Evolutionary conservation across 2,113 vertebrate species (phyloP).

Genomic region (Bucco capensis): DNA sequence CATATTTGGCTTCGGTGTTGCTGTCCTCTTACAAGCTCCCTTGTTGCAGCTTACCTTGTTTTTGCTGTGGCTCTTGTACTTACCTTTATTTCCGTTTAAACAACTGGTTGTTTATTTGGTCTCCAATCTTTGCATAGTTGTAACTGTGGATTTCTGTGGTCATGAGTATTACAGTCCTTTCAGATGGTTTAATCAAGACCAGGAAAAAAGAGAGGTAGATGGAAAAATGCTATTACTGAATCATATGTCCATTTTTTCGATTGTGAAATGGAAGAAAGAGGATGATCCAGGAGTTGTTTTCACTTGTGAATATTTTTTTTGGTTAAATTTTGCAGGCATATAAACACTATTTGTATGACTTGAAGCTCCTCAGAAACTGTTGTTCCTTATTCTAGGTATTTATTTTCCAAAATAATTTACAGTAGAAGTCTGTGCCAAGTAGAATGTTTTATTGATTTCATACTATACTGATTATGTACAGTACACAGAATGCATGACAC

Average conservation of each 20-base stretch:
- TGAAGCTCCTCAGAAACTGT: background rate
- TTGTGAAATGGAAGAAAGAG: background rate
- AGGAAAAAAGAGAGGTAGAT: background rate
- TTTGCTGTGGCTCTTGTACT: background rate
- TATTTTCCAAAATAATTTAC: slow-evolving; percentile 4
- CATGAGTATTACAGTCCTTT: background rate
- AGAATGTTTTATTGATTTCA: slow-evolving; percentile 15
- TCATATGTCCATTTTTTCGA: background rate
- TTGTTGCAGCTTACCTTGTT: background rate
- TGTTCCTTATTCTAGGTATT: background rate
- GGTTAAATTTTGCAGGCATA: background rate
- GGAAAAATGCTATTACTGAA: background rate
- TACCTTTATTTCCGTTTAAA: background rate
- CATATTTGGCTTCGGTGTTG: background rate
- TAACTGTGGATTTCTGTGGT: background rate
- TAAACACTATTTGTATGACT: background rate
- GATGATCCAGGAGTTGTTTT: background rate
- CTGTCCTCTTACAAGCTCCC: background rate
- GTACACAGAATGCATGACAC: slow-evolving; percentile 22
- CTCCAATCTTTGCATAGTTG: background rate
- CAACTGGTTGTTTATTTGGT: background rate
- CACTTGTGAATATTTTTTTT: background rate
- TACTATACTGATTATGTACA: slow-evolving; percentile 21
- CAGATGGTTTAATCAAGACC: background rate
- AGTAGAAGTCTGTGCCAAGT: background rate